Conservation (phyloP, 1,140 invertebrate genomes). For the Macrobrachium nipponense region DNA sequence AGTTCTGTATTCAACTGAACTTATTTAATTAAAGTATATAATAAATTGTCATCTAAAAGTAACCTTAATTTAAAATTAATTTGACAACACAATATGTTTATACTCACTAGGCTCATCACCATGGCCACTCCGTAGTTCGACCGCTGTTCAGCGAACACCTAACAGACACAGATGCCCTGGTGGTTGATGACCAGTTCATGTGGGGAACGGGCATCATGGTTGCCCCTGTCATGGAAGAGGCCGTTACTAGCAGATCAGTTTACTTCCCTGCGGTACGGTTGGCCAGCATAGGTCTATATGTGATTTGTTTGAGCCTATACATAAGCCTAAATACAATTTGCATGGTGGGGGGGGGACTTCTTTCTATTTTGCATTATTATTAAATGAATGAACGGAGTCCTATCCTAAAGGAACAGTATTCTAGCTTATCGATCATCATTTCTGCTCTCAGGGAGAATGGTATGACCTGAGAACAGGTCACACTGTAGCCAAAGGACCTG, state of each 20-base stretch:
- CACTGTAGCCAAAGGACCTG: slow-evolving; percentile 22
- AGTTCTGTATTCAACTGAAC: background rate
- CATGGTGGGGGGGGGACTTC: too few species aligned
- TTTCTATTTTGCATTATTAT: background rate
- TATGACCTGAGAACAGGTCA: slow-evolving; percentile 23
- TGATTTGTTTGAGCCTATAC: too few species aligned
- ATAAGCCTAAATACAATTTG: too few species aligned
- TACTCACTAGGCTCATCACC: slow-evolving; percentile 60
- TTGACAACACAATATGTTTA: background rate
- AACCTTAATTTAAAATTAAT: too few species aligned
- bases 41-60: too few species aligned
- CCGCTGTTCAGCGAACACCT: slow-evolving; percentile 70
- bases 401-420: too few species aligned
- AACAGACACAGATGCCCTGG: slow-evolving; percentile 65
- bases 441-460: slow-evolving; percentile 22
- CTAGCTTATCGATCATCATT: background rate
- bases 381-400: background rate
- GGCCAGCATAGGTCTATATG: background rate
- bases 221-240: slow-evolving; percentile 76
- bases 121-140: slow-evolving; percentile 68
- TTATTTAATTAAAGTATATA: background rate
- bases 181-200: slow-evolving; percentile 83
- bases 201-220: slow-evolving; percentile 83
- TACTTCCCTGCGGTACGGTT: slow-evolving; percentile 55
- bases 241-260: slow-evolving; percentile 34